Conservation (phyloP, 2,888 invertebrate species). For the Byasa hedistus region DNA sequence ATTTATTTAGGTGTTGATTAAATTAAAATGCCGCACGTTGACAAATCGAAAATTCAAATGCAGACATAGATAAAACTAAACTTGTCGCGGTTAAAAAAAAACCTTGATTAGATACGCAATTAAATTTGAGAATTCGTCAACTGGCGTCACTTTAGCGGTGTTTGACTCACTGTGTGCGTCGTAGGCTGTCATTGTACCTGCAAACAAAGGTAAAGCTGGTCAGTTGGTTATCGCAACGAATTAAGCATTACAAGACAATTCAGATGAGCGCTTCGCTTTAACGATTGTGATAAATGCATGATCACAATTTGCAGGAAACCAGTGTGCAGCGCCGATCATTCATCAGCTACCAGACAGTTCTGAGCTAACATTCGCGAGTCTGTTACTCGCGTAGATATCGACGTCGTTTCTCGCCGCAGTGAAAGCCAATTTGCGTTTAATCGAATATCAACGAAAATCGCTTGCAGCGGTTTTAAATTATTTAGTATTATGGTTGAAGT, state of each 20-base stretch:
- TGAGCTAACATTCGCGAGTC: constrained; percentile 25
- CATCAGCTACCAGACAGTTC: constrained; percentile 13
- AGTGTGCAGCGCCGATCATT: constrained; percentile 3
- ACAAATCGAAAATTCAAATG: neutral
- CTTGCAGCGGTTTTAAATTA: constrained; percentile 16
- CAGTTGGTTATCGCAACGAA: constrained; percentile 42
- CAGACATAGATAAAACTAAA: neutral
- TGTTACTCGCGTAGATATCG: constrained; percentile 29
- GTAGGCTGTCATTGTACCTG: constrained; percentile 74
- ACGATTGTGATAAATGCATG: constrained; percentile 7
- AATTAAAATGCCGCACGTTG: constrained; percentile 24
- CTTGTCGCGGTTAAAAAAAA: too few relatives aligned
- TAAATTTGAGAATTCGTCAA: constrained; percentile 43
- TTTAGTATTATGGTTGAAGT: constrained; percentile 19
- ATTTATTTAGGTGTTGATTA: constrained; percentile 14
- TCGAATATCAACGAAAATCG: constrained; percentile 29
- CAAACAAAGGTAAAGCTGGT: constrained; percentile 58
- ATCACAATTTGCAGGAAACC: constrained; percentile 12
- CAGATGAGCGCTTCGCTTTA: neutral
- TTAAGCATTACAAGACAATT: constrained; percentile 29
- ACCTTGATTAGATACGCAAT: neutral
- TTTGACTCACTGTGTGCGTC: constrained; percentile 70
- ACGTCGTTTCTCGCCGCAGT: constrained; percentile 26
- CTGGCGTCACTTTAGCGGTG: constrained; percentile 54
- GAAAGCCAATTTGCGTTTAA: constrained; percentile 31